These are phyloP conservation scores for Neuroscelio doddi DNA, from an alignment of 2,888 invertebrate genomes.

Conservation along the genomic window DNA sequence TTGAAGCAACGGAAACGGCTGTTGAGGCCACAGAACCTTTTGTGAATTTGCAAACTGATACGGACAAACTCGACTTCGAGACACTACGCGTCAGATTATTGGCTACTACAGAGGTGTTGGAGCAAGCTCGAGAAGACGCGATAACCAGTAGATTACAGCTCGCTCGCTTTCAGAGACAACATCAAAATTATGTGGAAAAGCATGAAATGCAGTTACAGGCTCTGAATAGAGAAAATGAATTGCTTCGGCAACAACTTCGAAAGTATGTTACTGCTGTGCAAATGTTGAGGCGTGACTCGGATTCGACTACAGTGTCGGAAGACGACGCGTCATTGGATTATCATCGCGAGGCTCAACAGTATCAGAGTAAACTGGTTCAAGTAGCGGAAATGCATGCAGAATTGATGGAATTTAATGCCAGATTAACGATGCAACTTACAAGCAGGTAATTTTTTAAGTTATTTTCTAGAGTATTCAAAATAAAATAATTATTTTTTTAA, in stretches of 20 bases:
- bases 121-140: conserved; percentile 67
- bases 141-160: conserved; percentile 63
- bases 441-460: too few species aligned
- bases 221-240: conserved; percentile 86
- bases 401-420: conserved; percentile 92
- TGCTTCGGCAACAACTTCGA: conserved; percentile 86
- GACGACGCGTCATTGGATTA: conserved; percentile 71
- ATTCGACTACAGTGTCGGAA: conserved; percentile 62
- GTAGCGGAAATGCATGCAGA: conserved; percentile 97
- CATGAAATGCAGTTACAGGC: conserved; percentile 75
- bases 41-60: conserved; percentile 52
- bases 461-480: too few species aligned
- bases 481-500: too few species aligned
- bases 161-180: conserved; percentile 66
- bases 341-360: conserved; percentile 83
- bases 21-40: conserved; percentile 65
- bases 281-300: conserved; percentile 79
- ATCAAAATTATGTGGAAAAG: conserved; percentile 68
- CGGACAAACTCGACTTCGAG: conserved; percentile 59
- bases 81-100: conserved; percentile 59
- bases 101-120: conserved; percentile 64
- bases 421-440: conserved; percentile 82
- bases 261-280: conserved; percentile 93
- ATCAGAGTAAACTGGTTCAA: conserved; percentile 90
- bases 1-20: conserved; percentile 64